phyloP scores from a whole-genome alignment of 2,797 vertebrate species.

The Scarus forsteni region DNA sequence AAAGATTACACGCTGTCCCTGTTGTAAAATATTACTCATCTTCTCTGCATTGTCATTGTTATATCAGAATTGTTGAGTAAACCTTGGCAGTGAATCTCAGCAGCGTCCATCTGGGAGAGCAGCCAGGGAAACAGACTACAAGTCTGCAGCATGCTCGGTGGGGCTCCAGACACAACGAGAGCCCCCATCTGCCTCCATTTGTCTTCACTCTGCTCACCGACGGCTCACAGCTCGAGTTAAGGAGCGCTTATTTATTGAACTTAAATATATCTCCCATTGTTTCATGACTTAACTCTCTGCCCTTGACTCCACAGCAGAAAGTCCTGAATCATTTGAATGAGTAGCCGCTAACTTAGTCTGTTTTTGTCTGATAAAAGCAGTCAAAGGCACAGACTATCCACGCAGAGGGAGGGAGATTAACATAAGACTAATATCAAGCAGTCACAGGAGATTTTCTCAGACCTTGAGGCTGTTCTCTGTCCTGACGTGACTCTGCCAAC shows the following conservation, averaged over 20 bases:
- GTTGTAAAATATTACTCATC: neutral
- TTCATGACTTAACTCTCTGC: slow-evolving; percentile 54
- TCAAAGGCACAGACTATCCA: slow-evolving; percentile 13
- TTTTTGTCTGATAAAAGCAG: slow-evolving; percentile 30
- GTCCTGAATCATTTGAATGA: neutral
- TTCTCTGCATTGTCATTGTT: slow-evolving; percentile 25
- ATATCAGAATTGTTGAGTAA: slow-evolving; percentile 42
- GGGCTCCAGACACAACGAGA: slow-evolving; percentile 41
- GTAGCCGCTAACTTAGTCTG: slow-evolving; percentile 11
- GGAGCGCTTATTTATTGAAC: slow-evolving; percentile 47
- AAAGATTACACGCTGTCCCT: slow-evolving; percentile 1
- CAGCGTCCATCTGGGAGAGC: slow-evolving; percentile 45
- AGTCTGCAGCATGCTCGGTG: slow-evolving; percentile 47
- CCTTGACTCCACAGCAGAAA: slow-evolving; percentile 52
- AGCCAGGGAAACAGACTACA: slow-evolving; percentile 39
- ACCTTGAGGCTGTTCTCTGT: slow-evolving; percentile 33
- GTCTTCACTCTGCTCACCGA: slow-evolving; percentile 41
- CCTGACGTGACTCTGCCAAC: slow-evolving; percentile 54
- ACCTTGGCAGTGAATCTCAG: slow-evolving; percentile 41
- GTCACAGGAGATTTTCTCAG: slow-evolving; percentile 42
- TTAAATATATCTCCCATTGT: slow-evolving; percentile 47
- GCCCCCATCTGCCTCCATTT: slow-evolving; percentile 59
- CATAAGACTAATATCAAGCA: slow-evolving; percentile 41
- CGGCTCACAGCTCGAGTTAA: slow-evolving; percentile 42
- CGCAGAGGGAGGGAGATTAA: slow-evolving; percentile 45